Conservation (phyloP, 2,888 invertebrate species). For the Schizotus pectinicornis region DNA sequence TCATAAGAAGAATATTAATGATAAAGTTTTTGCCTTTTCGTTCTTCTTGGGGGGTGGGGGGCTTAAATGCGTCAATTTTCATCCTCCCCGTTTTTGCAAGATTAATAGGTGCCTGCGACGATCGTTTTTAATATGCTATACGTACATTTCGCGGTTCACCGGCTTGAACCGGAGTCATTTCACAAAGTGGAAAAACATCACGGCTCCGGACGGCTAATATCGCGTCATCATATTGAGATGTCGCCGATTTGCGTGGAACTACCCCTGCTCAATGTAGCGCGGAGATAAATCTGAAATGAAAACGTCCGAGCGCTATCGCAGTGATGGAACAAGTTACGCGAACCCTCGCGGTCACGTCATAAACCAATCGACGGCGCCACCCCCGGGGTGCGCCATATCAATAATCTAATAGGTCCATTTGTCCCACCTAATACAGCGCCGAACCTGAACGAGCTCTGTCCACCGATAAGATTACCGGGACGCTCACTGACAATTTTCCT, state of each 20-base stretch:
- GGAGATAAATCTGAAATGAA: constrained; percentile 39
- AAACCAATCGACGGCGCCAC: constrained; percentile 32
- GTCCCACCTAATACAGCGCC: constrained; percentile 44
- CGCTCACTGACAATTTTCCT: no score
- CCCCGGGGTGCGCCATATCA: constrained; percentile 36
- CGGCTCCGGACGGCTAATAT: neutral
- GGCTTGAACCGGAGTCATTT: constrained; percentile 16
- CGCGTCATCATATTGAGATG: constrained; percentile 15
- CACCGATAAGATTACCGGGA: no score
- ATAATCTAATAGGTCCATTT: constrained; percentile 50
- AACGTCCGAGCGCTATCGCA: constrained; percentile 38
- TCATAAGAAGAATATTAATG: constrained; percentile 22
- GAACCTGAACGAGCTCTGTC: no score
- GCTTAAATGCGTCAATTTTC: constrained; percentile 16
- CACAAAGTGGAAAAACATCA: constrained; percentile 20
- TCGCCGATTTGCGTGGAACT: constrained; percentile 16
- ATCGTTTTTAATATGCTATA: constrained; percentile 26
- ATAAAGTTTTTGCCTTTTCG: constrained; percentile 10
- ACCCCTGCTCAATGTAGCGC: constrained; percentile 29
- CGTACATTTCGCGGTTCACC: constrained; percentile 26
- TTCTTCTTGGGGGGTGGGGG: neutral
- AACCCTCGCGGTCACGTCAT: constrained; percentile 35
- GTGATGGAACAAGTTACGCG: constrained; percentile 37
- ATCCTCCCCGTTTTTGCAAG: constrained; percentile 7
- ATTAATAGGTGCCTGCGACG: constrained; percentile 23